Evolutionary conservation across 2,888 invertebrate species (phyloP), one percentile per base, ranked within the genome.

Genomic region (Balanococcus diminutus): DNA sequence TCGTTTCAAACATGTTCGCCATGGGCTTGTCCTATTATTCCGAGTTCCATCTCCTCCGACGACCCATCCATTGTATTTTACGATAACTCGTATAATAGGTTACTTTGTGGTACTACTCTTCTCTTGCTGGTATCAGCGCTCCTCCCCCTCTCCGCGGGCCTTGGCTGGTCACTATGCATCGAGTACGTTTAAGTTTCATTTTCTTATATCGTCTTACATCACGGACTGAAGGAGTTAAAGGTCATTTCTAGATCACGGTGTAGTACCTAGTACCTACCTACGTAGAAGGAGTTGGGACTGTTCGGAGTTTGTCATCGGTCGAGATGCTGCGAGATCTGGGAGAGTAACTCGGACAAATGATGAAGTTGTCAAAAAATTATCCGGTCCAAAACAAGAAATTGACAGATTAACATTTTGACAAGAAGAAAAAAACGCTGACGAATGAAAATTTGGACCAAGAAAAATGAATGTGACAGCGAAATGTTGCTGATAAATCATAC

Each of bases 1-100:
- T 84, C 25, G 84, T 42, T 84, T 84, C 84, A 67, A 84, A 72
- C 84, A 84, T 67, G 84, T 84, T 72, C 84, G 61, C 84, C 72
- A 72, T 84, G 84, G 84, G 84, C 84, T 84, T 84, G 84, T 72
- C 84, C 84, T 84, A 84, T 84, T 84, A 84, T 84, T 84, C 72
- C 61, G 11, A 39, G n/a, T 46, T 72, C 42, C 67, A 72, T 84
- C 84, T 84, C 84, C 84, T 84, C 84, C 84, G 72, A 84, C 72
- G 11, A 84, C 72, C 84, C 61, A 84, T 84, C 84, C 72, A 84
- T 84, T 84, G 84, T 84, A 72, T 84, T 61, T 84, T 84, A 84
- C 84, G 67, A 84, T 84, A 67, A 84, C 84, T 84, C 72, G 83
- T 56, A 83, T 46, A 83, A 83, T 83, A 25, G 83, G 56, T 83